phyloP scores from a whole-genome alignment of 1,140 invertebrate genomes.

The Oncopodura yosiiana region DNA sequence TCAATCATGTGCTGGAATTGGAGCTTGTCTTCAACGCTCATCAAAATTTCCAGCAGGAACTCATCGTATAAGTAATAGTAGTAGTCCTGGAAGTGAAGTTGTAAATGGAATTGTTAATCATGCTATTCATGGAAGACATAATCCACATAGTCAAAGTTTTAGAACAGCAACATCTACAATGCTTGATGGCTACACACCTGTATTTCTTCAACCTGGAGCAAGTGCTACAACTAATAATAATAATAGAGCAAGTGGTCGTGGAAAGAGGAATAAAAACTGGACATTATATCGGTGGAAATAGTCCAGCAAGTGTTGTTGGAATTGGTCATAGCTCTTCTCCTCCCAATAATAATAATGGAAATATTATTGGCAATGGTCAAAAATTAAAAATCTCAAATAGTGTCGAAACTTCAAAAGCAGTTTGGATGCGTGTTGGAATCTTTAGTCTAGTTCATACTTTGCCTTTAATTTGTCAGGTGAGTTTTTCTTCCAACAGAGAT shows the following conservation, averaged over 20 bases:
- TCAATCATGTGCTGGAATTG: constrained; percentile 1
- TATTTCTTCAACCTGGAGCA: constrained; percentile 14
- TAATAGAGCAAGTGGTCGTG: constrained; percentile 3
- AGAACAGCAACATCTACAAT: neutral
- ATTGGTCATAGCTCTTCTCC: neutral
- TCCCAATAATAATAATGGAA: neutral
- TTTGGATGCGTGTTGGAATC: constrained; percentile 31
- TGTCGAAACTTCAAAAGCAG: constrained; percentile 22
- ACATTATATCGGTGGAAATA: constrained; percentile 15
- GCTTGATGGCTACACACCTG: constrained; percentile 24
- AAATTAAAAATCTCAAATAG: neutral
- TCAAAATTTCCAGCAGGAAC: too few relatives aligned
- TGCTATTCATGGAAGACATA: neutral
- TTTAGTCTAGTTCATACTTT: constrained; percentile 29
- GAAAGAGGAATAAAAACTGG: too few relatives aligned
- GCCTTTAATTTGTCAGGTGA: constrained; percentile 27
- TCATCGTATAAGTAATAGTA: too few relatives aligned
- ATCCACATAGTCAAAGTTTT: neutral
- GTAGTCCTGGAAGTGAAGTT: too few relatives aligned
- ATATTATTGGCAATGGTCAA: neutral
- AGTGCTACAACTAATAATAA: neutral
- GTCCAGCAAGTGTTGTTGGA: constrained; percentile 23
- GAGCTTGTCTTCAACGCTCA: too few relatives aligned
- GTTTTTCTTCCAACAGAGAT: neutral
- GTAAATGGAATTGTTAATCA: neutral